Evolutionary conservation across 1,140 invertebrate genomes (phyloP).

Genomic region (Brachionus rubens): DNA sequence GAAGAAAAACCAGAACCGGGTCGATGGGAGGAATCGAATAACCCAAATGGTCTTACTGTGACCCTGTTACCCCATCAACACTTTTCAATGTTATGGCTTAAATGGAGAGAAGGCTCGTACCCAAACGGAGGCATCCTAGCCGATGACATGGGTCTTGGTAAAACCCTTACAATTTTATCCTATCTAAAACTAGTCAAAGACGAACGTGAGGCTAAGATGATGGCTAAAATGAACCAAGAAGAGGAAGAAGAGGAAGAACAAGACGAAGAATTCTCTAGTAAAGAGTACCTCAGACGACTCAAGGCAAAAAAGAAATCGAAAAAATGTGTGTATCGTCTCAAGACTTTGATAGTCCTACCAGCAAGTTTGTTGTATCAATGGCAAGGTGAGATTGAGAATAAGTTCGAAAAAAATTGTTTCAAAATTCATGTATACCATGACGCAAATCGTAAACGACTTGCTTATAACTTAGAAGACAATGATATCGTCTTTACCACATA

Average conservation of each 20-base stretch:
- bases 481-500: constrained; percentile 98
- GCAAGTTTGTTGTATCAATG: constrained; percentile 74
- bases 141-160: constrained; percentile 98
- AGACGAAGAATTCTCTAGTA: constrained; percentile 50
- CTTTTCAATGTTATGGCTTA: constrained; percentile 79
- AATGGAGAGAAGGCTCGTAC: constrained; percentile 78
- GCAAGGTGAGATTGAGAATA: constrained; percentile 73
- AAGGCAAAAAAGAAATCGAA: not conserved
- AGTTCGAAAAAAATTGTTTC: constrained; percentile 66
- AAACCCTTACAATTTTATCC: constrained; percentile 96
- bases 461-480: constrained; percentile 59
- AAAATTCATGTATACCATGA: constrained; percentile 76
- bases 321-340: constrained; percentile 20
- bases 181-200: constrained; percentile 94
- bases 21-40: not conserved
- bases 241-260: constrained; percentile 69
- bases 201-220: constrained; percentile 68
- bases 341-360: constrained; percentile 80
- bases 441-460: constrained; percentile 67
- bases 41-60: constrained; percentile 53
- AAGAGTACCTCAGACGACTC: not conserved
- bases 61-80: constrained; percentile 79
- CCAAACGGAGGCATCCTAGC: constrained; percentile 89
- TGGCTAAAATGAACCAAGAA: constrained; percentile 67
- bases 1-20: constrained; percentile 38